Evolutionary conservation across 2,888 invertebrate genomes (phyloP).

Genomic region (Hydroisotoma schaefferi): DNA sequence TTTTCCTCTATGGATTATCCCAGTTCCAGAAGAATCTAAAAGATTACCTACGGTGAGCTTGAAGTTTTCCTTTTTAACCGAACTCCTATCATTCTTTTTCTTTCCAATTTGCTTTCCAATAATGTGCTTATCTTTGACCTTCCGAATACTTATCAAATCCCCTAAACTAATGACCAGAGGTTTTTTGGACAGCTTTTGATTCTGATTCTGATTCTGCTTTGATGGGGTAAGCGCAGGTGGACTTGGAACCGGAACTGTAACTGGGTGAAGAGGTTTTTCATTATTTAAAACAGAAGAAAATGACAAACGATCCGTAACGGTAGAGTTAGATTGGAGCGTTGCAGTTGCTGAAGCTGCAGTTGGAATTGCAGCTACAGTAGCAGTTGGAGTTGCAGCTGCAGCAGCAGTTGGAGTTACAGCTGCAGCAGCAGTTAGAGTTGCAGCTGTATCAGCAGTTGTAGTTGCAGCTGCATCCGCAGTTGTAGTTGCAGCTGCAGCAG

Average conservation of each 20-base stretch:
- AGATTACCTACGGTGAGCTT: constrained; percentile 41
- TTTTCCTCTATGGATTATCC: constrained; percentile 52
- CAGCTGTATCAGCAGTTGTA: too few species aligned
- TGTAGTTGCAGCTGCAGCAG: too few species aligned
- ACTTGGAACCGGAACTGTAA: too few species aligned
- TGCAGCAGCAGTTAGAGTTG: too few species aligned
- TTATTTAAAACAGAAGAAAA: too few species aligned
- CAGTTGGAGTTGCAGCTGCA: too few species aligned
- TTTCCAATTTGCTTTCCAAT: constrained; percentile 5
- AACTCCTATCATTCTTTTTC: background rate
- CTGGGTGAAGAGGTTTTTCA: too few species aligned
- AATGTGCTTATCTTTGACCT: background rate
- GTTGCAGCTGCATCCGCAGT: too few species aligned
- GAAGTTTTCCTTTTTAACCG: constrained; percentile 10
- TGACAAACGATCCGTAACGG: too few species aligned
- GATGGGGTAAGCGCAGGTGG: too few species aligned
- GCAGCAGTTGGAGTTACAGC: too few species aligned
- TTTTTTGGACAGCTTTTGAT: constrained; percentile 26
- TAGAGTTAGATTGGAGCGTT: background rate
- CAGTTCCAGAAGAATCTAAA: constrained; percentile 43
- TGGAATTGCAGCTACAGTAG: too few species aligned
- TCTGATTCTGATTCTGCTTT: background rate
- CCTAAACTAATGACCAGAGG: constrained; percentile 37
- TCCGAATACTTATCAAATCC: constrained; percentile 9
- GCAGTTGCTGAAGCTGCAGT: background rate